phyloP scores from a whole-genome alignment of 2,113 vertebrate species.

The Sander vitreus region DNA sequence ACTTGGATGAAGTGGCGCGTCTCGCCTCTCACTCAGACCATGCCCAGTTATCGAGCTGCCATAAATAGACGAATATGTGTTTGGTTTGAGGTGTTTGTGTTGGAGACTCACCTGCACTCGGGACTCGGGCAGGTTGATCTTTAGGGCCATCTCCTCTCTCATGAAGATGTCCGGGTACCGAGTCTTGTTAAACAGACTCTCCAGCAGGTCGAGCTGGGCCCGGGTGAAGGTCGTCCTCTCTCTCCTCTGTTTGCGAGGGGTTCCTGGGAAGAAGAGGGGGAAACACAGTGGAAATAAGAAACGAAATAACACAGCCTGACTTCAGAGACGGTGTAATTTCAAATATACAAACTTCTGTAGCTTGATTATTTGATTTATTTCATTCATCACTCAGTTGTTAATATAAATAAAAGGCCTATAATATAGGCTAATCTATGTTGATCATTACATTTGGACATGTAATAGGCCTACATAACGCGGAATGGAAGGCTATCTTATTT shows the following conservation, averaged over 20 bases:
- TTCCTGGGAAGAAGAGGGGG: conserved; percentile 79
- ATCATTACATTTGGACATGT: background rate
- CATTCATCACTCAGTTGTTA: background rate
- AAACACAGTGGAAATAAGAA: background rate
- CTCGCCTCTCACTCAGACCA: background rate
- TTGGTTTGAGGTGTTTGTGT: background rate
- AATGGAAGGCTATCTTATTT: background rate
- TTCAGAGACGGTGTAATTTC: background rate
- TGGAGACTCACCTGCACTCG: conserved; percentile 90
- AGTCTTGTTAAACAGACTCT: conserved; percentile 96
- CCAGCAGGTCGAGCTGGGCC: conserved; percentile 95
- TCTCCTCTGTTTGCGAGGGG: conserved; percentile 95
- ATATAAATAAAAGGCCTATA: background rate
- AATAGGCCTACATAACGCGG: too few species aligned
- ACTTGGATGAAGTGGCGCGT: background rate
- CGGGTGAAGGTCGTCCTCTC: conserved; percentile 98
- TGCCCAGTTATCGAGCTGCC: background rate
- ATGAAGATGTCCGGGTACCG: conserved; percentile 99
- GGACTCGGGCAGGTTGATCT: conserved; percentile 98
- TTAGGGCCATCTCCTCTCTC: conserved; percentile 97
- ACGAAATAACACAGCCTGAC: background rate
- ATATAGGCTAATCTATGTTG: too few species aligned
- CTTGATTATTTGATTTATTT: background rate
- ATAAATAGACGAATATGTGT: too few species aligned
- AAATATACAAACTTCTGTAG: background rate